Conservation (phyloP, 2,888 invertebrate genomes). For the Aproaerema taeniolella region DNA sequence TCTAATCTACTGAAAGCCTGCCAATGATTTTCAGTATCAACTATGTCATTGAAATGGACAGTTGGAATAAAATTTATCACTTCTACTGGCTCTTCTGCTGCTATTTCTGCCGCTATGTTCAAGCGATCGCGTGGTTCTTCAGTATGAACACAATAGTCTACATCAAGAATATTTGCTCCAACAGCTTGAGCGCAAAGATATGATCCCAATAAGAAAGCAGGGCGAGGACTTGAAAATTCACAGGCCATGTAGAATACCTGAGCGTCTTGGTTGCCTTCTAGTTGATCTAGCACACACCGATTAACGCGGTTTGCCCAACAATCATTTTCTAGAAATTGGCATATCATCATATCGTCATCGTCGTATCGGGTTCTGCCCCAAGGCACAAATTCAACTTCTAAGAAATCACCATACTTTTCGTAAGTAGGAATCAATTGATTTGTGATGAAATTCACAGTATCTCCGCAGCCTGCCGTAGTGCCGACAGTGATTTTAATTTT, state of each 20-base stretch:
- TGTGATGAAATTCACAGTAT: conserved; percentile 46
- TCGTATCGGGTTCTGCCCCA: conserved; percentile 56
- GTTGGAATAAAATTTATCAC: conserved; percentile 47
- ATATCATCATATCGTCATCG: conserved; percentile 34
- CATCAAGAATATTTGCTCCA: conserved; percentile 41
- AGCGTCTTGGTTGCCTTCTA: conserved; percentile 42
- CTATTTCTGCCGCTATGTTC: too few relatives aligned
- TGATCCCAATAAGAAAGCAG: conserved; percentile 34
- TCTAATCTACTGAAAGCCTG: conserved; percentile 31
- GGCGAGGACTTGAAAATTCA: conserved; percentile 44
- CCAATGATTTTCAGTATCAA: conserved; percentile 27
- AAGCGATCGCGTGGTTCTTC: too few relatives aligned
- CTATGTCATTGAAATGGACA: conserved; percentile 45
- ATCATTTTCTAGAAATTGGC: conserved; percentile 44
- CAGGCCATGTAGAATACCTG: conserved; percentile 57
- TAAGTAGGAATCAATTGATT: conserved; percentile 41
- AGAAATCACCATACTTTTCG: conserved; percentile 38
- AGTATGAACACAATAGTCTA: conserved; percentile 49
- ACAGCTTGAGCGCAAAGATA: conserved; percentile 44
- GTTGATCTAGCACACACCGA: conserved; percentile 48
- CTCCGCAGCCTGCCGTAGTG: conserved; percentile 49
- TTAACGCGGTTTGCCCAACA: conserved; percentile 65
- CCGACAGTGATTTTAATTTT: conserved; percentile 51
- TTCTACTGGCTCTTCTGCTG: conserved; percentile 35
- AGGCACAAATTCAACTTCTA: conserved; percentile 58